A percentile compares a stretch with the other conserved stretches of the same genome.
Conservation (phyloP, 2,888 invertebrate genomes). For the Polia nebulosa region DNA sequence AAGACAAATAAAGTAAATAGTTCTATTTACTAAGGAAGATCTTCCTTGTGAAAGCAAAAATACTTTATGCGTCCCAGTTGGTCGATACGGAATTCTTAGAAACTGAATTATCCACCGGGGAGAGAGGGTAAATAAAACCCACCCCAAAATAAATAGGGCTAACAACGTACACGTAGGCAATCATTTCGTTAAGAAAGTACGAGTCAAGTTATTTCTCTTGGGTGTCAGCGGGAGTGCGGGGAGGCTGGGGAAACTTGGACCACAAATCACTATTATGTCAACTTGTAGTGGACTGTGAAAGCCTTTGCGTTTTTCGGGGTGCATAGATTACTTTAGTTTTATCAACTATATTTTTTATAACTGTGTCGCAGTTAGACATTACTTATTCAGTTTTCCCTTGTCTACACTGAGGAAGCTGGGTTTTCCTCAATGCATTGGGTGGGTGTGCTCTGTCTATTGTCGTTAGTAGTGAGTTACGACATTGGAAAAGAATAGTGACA, state of each 20-base stretch:
- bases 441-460: slow-evolving; percentile 36
- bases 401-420: slow-evolving; percentile 33
- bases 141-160: slow-evolving; percentile 88
- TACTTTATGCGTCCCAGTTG: slow-evolving; percentile 87
- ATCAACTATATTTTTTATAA: slow-evolving; percentile 52
- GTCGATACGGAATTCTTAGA: slow-evolving; percentile 88
- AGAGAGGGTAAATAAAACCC: slow-evolving; percentile 87
- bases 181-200: slow-evolving; percentile 90
- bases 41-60: slow-evolving; percentile 77
- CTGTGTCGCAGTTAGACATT: slow-evolving; percentile 31
- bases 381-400: slow-evolving; percentile 48
- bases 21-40: slow-evolving; percentile 64
- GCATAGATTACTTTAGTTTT: slow-evolving; percentile 66
- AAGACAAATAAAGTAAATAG: slow-evolving; percentile 52
- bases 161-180: slow-evolving; percentile 90
- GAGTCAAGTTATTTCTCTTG: slow-evolving; percentile 87
- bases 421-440: slow-evolving; percentile 50
- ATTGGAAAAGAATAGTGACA: slow-evolving; percentile 39
- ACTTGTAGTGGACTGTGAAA: slow-evolving; percentile 77
- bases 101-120: slow-evolving; percentile 89
- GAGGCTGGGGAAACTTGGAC: slow-evolving; percentile 76
- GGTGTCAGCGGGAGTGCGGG: slow-evolving; percentile 75
- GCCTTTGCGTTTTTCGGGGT: slow-evolving; percentile 66
- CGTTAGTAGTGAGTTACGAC: slow-evolving; percentile 41
- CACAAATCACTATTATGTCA: slow-evolving; percentile 87